These are phyloP conservation scores for Haliaeetus leucogaster DNA, from an alignment of 2,113 vertebrate genomes.

Conservation along the genomic window DNA sequence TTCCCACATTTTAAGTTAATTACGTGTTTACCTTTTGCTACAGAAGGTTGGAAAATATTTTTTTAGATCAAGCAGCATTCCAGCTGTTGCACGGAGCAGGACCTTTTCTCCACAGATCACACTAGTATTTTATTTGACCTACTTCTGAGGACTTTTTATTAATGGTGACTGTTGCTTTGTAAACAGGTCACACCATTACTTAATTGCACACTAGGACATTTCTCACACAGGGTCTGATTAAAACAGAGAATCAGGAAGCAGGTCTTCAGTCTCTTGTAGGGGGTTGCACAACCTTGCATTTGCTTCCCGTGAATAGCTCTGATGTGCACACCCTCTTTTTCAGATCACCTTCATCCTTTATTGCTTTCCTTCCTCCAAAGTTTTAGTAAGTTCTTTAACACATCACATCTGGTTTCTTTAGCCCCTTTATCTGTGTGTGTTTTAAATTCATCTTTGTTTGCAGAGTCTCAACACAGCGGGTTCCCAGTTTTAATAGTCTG, in stretches of 20 bases:
- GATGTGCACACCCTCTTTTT: background rate
- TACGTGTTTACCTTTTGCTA: background rate
- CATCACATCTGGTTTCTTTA: conserved; percentile 25
- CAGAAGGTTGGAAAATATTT: background rate
- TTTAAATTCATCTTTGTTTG: conserved; percentile 59
- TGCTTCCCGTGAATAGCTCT: background rate
- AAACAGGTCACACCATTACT: conserved; percentile 15
- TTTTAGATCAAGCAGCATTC: background rate
- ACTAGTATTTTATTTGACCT: background rate
- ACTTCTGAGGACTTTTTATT: conserved; percentile 3
- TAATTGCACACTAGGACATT: conserved; percentile 12
- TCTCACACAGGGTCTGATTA: background rate
- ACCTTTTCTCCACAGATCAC: background rate
- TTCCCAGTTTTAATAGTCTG: conserved; percentile 57
- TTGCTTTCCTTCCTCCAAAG: background rate
- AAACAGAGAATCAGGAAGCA: background rate
- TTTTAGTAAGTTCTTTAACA: conserved; percentile 15
- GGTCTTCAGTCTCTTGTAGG: background rate
- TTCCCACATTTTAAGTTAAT: background rate
- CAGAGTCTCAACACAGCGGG: conserved; percentile 45
- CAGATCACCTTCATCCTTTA: background rate
- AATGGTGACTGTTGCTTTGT: background rate
- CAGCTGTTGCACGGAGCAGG: background rate
- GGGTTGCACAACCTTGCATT: background rate
- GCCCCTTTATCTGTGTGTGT: conserved; percentile 31